Conservation (phyloP, 2,113 vertebrate species). For the Motacilla tschutschensis region DNA sequence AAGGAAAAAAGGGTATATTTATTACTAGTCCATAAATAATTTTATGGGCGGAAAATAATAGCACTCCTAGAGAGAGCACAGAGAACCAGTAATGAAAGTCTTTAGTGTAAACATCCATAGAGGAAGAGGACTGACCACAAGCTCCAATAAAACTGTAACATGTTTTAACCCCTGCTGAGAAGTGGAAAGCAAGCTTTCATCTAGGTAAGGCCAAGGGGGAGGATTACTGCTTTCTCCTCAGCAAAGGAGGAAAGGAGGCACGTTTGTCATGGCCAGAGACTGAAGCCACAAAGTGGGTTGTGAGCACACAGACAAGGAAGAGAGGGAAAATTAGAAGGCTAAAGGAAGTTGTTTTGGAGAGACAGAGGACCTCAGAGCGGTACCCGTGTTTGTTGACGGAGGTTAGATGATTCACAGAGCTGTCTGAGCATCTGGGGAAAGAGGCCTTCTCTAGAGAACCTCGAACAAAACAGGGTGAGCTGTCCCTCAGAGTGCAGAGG, state of each 20-base stretch:
- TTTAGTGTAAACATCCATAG: constrained; percentile 59
- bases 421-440: not conserved
- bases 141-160: constrained; percentile 52
- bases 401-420: not conserved
- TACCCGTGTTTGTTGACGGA: not conserved
- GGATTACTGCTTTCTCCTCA: not conserved
- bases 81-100: constrained; percentile 56
- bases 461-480: not conserved
- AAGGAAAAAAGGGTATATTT: not conserved
- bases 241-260: not conserved
- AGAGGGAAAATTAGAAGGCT: not conserved
- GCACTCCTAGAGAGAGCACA: constrained; percentile 38
- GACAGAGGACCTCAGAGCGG: not conserved
- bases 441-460: not conserved
- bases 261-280: not conserved
- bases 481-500: not conserved
- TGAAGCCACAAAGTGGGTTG: not conserved
- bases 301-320: not conserved
- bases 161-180: constrained; percentile 33
- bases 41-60: constrained; percentile 63
- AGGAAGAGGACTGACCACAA: constrained; percentile 56
- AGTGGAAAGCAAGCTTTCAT: constrained; percentile 38
- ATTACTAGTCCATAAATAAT: constrained; percentile 64
- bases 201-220: constrained; percentile 16
- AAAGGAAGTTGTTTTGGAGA: not conserved